Conservation (phyloP, 2,113 vertebrate species). For the Albula glossodonta region DNA sequence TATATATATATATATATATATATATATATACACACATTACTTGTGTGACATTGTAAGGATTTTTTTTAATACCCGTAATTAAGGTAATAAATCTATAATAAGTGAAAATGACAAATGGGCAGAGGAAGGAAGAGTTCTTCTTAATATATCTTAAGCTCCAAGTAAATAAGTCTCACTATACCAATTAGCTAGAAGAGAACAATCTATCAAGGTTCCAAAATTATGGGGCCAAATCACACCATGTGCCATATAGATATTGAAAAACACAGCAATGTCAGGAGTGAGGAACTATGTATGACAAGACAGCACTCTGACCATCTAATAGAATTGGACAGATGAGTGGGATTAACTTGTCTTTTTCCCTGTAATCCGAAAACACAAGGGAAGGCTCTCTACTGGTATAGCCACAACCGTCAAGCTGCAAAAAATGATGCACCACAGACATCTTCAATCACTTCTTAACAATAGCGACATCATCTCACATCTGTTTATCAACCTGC, state of each 20-base stretch:
- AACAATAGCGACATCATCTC: conserved; percentile 28
- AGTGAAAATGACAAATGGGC: too few species aligned
- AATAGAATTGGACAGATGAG: neutral
- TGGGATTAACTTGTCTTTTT: neutral
- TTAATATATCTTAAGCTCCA: too few species aligned
- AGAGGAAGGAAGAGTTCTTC: too few species aligned
- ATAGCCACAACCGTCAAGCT: neutral
- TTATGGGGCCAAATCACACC: neutral
- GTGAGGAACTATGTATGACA: neutral
- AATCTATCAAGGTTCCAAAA: neutral
- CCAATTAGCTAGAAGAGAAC: neutral
- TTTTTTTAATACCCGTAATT: too few species aligned
- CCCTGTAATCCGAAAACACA: neutral
- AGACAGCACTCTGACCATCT: neutral
- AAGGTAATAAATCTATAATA: too few species aligned
- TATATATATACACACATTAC: too few species aligned
- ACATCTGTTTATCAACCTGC: conserved; percentile 37
- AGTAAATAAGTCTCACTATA: too few species aligned
- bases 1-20: too few species aligned
- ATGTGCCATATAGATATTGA: neutral
- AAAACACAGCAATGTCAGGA: neutral
- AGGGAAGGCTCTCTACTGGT: neutral
- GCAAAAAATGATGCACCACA: conserved; percentile 15
- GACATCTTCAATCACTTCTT: conserved; percentile 24
- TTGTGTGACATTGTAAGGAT: too few species aligned